Evolutionary conservation across 2,888 invertebrate species (phyloP), one percentile per base, ranked within the genome.

Genomic region (Leptarthrus brevirostris): DNA sequence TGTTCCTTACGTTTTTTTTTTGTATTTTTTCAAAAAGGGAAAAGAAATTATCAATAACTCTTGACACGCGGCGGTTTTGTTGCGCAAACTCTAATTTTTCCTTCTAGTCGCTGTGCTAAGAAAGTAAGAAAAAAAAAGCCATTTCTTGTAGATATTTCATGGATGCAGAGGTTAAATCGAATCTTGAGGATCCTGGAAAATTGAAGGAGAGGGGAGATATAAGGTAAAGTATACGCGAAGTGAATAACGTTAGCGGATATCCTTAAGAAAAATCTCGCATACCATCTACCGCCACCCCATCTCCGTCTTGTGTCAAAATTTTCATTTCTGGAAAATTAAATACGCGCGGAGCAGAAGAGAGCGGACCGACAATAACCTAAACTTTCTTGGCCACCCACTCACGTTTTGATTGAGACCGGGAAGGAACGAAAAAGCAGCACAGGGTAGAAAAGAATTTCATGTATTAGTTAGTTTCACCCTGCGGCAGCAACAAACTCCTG

Each of bases 11-110:
- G n/a, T n/a, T n/a, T n/a, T n/a, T n/a, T n/a, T n/a, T n/a, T n/a
- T n/a, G n/a, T n/a, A n/a, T n/a, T n/a, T n/a, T 30, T 30, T 30
- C 8, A 30, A 30, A 30, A 30, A 30, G 30, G 30, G 30, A 30
- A 66, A 66, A 66, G 34, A 66, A 47, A 49, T 49, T 66, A 66
- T 66, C 66, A 66, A 66, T 66, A 66, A 66, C 47, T 49, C 66
- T 66, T 49, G 49, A 61, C 40, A 64, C 64, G 49, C 16, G 49
- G 69, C 69, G 69, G 30, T 52, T 52, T 49, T 69, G 30, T 52
- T 69, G 69, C 69, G 69, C 69, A 69, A 69, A 69, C 69, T 69
- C 69, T 69, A 69, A 69, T 52, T 69, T 34, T 47, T 64, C 64
- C 44, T 40, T 64, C 61, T 44, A 44, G 64, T 24, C 24, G 64